Evolutionary conservation across 2,113 vertebrate species (phyloP), one percentile per base, ranked within the genome.

Genomic region (Oncorhynchus mykiss): DNA sequence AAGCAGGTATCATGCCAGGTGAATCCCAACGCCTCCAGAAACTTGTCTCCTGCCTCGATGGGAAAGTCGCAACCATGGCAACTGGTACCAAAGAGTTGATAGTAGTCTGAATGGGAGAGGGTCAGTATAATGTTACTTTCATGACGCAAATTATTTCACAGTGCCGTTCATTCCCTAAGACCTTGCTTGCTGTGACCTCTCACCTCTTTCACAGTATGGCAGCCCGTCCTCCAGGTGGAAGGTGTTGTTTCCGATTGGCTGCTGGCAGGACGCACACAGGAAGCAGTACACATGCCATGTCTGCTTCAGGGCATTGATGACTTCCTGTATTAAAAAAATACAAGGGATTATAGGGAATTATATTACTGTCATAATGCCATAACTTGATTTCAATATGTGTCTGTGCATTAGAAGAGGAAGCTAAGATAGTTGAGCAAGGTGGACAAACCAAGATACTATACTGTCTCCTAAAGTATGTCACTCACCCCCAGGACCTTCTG

Each of bases 1-100:
- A 99, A 99, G 90, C 98, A 99, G 80, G 97, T 99, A 85, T 99
- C 97, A 3, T 99, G 98, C 97, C 97, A 99, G 86, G 95, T 98
- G 83, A 91, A 93, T 39, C 97, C 96, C 71, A 99, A 83, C 24
- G 96, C 98, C 82, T 99, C 96, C 83, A 99, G 92, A 84, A 99
- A 99, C 84, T 95, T 96, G 87, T 99, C 98, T 1, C 98, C 98
- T 2, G 98, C 97, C 90, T 99, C 98, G 60, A 99, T 99, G 75
- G 97, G 97, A 84, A 98, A 99, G 80, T 99, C 97, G 71, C 98
- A 99, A 74, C 98, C 98, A 1, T 90, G 95, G 88, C 98, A 99
- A 89, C 93, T 96, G 0, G 96, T 96, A 79, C 97, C 96, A 16
- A 98, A 99, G 74, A 99, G 90, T 14, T 89, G 91, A 80, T 99